These are phyloP conservation scores for Hystrix brachyura DNA, from an alignment of 2,113 vertebrate species.

Conservation along the genomic window DNA sequence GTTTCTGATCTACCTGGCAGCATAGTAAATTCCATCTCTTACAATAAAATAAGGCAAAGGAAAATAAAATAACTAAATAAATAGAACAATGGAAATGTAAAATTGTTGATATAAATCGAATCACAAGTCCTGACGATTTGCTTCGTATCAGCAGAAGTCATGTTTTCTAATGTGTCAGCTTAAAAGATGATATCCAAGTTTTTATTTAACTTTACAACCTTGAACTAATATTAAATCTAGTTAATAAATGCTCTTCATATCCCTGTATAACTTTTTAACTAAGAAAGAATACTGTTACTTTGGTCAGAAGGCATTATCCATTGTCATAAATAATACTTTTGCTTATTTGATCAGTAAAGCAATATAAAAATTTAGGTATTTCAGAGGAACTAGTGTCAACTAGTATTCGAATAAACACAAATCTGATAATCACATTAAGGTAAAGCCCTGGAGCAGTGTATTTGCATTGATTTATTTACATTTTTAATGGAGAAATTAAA, in stretches of 20 bases:
- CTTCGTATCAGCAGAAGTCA: not conserved
- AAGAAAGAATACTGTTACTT: not conserved
- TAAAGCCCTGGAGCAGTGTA: not conserved
- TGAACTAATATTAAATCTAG: slow-evolving; percentile 8
- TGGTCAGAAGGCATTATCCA: not conserved
- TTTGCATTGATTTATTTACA: not conserved
- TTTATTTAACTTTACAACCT: not conserved
- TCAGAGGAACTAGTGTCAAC: slow-evolving; percentile 1
- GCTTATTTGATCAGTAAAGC: not conserved
- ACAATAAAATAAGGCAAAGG: too few species aligned
- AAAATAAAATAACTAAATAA: not conserved
- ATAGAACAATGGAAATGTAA: not conserved
- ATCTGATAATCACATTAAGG: not conserved
- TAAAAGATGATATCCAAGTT: not conserved
- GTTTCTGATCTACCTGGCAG: not conserved
- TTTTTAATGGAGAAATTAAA: not conserved
- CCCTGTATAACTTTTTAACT: not conserved
- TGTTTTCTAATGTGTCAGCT: not conserved
- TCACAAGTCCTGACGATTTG: not conserved
- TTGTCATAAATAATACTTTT: not conserved
- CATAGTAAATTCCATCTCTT: not conserved
- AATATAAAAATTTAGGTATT: not conserved
- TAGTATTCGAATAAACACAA: slow-evolving; percentile 27
- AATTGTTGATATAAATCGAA: not conserved
- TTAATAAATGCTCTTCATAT: slow-evolving; percentile 43